A percentile compares a stretch with the other conserved stretches of the same genome.
Conservation (phyloP, 2,888 invertebrate species). For the Phyto melanocephala region DNA sequence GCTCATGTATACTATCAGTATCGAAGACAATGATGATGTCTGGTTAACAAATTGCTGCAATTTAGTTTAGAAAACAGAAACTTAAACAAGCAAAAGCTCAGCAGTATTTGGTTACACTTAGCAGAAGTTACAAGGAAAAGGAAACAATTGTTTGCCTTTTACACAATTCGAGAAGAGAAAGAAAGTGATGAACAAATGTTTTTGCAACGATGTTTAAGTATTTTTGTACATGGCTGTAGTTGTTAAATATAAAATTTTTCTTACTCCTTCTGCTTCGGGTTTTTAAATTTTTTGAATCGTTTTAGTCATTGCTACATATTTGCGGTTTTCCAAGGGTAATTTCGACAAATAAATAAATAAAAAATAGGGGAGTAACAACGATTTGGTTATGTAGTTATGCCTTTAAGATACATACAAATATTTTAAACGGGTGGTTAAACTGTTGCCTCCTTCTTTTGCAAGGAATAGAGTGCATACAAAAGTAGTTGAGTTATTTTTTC, state of each 20-base stretch:
- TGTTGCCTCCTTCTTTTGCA: background rate
- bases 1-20: conserved; percentile 5
- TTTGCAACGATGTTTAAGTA: background rate
- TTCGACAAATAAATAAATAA: conserved; percentile 51
- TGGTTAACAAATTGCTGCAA: conserved; percentile 70
- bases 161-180: background rate
- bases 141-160: conserved; percentile 56
- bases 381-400: conserved; percentile 23
- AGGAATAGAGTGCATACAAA: conserved; percentile 33
- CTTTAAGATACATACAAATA: too few species aligned
- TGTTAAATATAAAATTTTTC: conserved; percentile 62
- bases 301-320: conserved; percentile 57
- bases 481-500: conserved; percentile 46
- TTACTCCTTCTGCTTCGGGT: conserved; percentile 16
- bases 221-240: conserved; percentile 28
- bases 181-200: conserved; percentile 3
- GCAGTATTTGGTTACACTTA: conserved; percentile 36
- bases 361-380: conserved; percentile 18
- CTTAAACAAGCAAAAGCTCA: conserved; percentile 54
- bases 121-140: conserved; percentile 24
- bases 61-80: conserved; percentile 56
- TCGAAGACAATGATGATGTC: conserved; percentile 67
- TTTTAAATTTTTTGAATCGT: background rate
- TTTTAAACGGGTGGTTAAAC: background rate
- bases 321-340: conserved; percentile 66